Evolutionary conservation across 2,888 invertebrate genomes (phyloP), one percentile per base, ranked within the genome.

Genomic region (Dynastes maya): DNA sequence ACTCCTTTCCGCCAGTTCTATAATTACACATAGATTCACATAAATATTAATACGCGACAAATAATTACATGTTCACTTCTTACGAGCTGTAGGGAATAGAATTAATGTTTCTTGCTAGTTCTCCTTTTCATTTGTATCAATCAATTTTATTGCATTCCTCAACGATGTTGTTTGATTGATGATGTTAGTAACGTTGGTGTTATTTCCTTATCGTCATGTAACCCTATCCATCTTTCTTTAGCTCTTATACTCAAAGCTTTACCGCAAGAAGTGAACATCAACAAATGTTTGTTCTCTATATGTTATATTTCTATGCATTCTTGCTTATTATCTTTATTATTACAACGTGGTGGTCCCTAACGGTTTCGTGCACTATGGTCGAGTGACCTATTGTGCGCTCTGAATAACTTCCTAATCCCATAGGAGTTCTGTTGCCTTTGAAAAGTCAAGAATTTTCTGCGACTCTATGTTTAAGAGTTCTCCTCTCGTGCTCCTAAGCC

Each of bases 111-210:
- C 53, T 53, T 53, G 16, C 1, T 53, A 53, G 53, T 53, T 53
- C 53, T 53, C 1, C n/a, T 53, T 53, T 53, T 53, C 53, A 53
- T 53, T 53, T 53, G 16, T 53, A 53, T 53, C 53, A 53, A 53
- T 53, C 53, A 53, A 53, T 53, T 53, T 53, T 53, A 53, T 53
- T 53, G 13, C 53, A 53, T 53, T 53, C 53, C 53, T 53, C n/a
- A n/a, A 53, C n/a, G 53, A 53, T 53, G 53, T 53, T 53, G 53
- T n/a, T 53, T 53, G 53, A 53, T 53, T 53, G n/a, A 53, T 53
- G 53, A 53, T 53, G 13, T n/a, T 53, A 53, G 53, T 53, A 9
- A 4, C 13, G 53, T 16, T 53, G n/a, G 53, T 53, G 1, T 53
- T 53, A 53, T 16, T 53, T 53, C 53, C 53, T 53, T 53, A 53